Evolutionary conservation across 1,140 invertebrate genomes (phyloP).

Genomic region (Zaprionus lachaisei): DNA sequence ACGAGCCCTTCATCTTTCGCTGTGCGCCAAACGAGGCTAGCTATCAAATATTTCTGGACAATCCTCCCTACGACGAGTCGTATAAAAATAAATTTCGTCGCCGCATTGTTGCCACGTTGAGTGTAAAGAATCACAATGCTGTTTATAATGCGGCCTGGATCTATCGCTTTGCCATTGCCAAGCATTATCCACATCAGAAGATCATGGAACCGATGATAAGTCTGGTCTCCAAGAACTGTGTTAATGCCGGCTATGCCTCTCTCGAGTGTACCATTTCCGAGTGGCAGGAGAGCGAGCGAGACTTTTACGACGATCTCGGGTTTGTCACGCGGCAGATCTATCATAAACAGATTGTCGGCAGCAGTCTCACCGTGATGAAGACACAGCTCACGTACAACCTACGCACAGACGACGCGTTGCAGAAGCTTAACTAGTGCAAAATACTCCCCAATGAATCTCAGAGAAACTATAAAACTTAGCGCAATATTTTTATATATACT

Average conservation of each 20-base stretch:
- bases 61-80: slow-evolving; percentile 61
- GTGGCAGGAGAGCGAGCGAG: slow-evolving; percentile 78
- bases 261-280: slow-evolving; percentile 78
- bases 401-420: slow-evolving; percentile 54
- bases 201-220: slow-evolving; percentile 78
- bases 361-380: slow-evolving; percentile 77
- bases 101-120: slow-evolving; percentile 70
- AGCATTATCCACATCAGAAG: slow-evolving; percentile 70
- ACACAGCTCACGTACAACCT: slow-evolving; percentile 72
- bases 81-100: slow-evolving; percentile 73
- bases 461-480: slow-evolving; percentile 56
- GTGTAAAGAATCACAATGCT: slow-evolving; percentile 74
- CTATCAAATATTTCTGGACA: slow-evolving; percentile 75
- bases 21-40: slow-evolving; percentile 72
- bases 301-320: slow-evolving; percentile 73
- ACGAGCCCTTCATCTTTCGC: slow-evolving; percentile 80
- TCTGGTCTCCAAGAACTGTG: slow-evolving; percentile 63
- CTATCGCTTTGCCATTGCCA: slow-evolving; percentile 77
- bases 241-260: slow-evolving; percentile 60
- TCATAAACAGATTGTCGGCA: slow-evolving; percentile 82
- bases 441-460: slow-evolving; percentile 45
- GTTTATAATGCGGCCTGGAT: slow-evolving; percentile 81
- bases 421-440: slow-evolving; percentile 66
- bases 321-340: slow-evolving; percentile 81
- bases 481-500: slow-evolving; percentile 47